These are phyloP conservation scores for Periphyllus acericola DNA, from an alignment of 2,888 invertebrate species.

Conservation along the genomic window DNA sequence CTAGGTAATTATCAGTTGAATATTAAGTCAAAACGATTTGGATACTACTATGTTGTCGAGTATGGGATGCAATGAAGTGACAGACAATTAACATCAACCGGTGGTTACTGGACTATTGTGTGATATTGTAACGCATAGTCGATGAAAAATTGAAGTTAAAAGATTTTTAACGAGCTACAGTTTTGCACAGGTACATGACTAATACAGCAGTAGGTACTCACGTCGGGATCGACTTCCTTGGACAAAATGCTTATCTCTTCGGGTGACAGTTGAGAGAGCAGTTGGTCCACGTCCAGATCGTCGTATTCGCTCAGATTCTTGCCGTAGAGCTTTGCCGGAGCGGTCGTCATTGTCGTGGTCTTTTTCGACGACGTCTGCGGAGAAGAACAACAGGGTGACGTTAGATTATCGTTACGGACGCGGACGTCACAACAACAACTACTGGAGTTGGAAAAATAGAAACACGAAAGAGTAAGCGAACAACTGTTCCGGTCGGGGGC, in stretches of 20 bases:
- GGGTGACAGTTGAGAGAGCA: slow-evolving; percentile 89
- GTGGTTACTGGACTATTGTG: neutral
- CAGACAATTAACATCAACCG: neutral
- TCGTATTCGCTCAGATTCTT: slow-evolving; percentile 91
- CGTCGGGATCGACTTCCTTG: slow-evolving; percentile 99
- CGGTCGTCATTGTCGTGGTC: slow-evolving; percentile 89
- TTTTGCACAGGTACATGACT: no score
- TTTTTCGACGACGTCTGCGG: slow-evolving; percentile 85
- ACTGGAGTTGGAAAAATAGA: neutral
- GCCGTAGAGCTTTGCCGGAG: slow-evolving; percentile 88
- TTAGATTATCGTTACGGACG: no score
- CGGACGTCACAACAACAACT: no score
- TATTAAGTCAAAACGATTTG: neutral
- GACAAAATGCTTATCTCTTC: slow-evolving; percentile 97
- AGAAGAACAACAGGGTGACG: slow-evolving; percentile 65
- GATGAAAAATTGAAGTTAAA: neutral
- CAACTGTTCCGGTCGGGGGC: neutral
- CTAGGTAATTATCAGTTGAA: neutral
- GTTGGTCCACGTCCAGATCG: slow-evolving; percentile 94
- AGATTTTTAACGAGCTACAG: neutral
- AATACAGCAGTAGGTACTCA: slow-evolving; percentile 72
- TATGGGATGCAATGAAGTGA: neutral
- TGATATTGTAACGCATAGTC: neutral
- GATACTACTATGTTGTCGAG: no score
- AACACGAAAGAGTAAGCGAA: neutral